Base-by-base conservation (phyloP, 2,113 vertebrate genomes). In the Mixornis gularis region DNA sequence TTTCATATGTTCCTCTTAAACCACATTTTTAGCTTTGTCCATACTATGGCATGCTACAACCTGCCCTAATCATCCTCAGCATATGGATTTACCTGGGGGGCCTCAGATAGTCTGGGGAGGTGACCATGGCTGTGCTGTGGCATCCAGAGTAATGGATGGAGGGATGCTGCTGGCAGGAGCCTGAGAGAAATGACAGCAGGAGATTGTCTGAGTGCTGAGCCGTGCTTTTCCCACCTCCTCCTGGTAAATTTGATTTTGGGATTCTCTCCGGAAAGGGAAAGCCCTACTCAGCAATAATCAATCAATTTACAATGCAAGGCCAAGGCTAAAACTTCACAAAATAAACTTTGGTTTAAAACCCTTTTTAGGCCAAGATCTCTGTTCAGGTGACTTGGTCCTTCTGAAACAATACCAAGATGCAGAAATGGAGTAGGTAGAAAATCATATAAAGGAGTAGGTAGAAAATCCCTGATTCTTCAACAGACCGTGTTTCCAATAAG, bases 191-290 rank as follows among this genome's bases (percentile, higher is more conserved):
- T 83, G 85, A 30, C 69, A 24, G 25, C 53, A 73, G 38, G 0
- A 5, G 38, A 60, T 72, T 13, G 2, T 21, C 73, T 55, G 82
- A 74, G 7, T 87, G 90, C 95, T 96, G 95, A 96, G 66, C 81
- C 82, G 26, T 12, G 3, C 65, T 92, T 85, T 64, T 73, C 44
- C 85, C 44, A 36, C 79, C 59, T 70, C 21, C 18, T 73, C 53
- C 79, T 32, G 40, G 29, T 44, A 85, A 95, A 97, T 92, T 36
- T 40, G 74, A 83, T 91, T 95, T 95, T 27, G 68, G 88, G 94
- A 85, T 92, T 84, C 53, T 93, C 86, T 79, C 63, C 0, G 12
- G 59, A 91, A 92, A 89, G 73, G 82, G 73, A 95, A 93, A 76
- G 49, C 77, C 76, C 87, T 92, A 63, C 77, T 96, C 92, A 76